A percentile compares a stretch with the other conserved stretches of the same genome.
phyloP scores from a whole-genome alignment of 2,113 vertebrate genomes.

The Oenanthe melanoleuca region DNA sequence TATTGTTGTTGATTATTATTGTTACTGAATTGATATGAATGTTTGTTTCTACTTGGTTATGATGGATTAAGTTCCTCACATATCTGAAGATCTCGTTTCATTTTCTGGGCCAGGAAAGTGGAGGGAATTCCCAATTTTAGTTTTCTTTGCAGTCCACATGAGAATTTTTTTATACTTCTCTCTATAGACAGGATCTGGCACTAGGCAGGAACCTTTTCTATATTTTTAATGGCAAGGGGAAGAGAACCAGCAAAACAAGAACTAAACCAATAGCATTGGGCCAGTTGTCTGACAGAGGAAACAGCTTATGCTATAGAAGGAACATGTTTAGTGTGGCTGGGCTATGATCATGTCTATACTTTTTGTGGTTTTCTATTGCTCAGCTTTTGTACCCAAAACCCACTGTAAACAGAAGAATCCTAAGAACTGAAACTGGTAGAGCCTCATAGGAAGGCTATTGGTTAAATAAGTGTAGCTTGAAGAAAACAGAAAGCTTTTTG shows the following conservation, averaged over 20 bases:
- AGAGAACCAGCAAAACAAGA: background rate
- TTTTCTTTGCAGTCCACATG: background rate
- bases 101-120: fast-evolving
- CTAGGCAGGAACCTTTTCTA: background rate
- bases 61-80: background rate
- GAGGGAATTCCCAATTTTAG: background rate
- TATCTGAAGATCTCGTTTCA: background rate
- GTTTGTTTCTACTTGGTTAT: background rate
- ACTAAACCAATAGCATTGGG: fast-evolving
- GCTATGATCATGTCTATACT: background rate
- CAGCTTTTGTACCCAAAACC: background rate
- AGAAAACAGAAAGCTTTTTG: background rate
- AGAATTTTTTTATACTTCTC: background rate
- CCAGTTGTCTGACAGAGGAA: background rate
- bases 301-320: background rate
- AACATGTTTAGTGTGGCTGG: background rate
- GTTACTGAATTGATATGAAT: background rate
- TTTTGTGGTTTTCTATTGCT: background rate
- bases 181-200: background rate
- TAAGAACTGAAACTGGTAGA: background rate
- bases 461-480: background rate
- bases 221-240: background rate
- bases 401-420: background rate
- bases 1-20: background rate
- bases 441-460: background rate